These are phyloP conservation scores for Iphiclides podalirius DNA, from an alignment of 2,888 invertebrate species.

Conservation along the genomic window DNA sequence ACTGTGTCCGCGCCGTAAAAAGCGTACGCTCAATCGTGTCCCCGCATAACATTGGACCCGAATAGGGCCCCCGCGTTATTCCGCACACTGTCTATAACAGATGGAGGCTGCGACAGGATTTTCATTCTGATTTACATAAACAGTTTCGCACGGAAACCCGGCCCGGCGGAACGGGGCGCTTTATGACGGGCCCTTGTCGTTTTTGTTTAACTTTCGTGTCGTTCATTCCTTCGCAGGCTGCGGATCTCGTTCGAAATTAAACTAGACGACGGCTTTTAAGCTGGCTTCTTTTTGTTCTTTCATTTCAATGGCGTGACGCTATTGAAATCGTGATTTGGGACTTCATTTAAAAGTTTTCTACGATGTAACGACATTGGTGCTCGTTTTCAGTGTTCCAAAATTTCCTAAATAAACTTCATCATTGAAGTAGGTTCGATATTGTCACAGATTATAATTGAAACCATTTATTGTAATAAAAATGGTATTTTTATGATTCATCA, in stretches of 20 bases:
- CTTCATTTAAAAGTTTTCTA: too few species aligned
- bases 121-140: slow-evolving; percentile 59
- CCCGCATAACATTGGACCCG: slow-evolving; percentile 58
- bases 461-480: too few species aligned
- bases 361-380: too few species aligned
- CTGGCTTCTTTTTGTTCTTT: background rate
- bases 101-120: slow-evolving; percentile 49
- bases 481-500: too few species aligned
- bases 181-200: slow-evolving; percentile 37
- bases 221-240: slow-evolving; percentile 8
- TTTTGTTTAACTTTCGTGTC: slow-evolving; percentile 30
- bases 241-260: slow-evolving; percentile 22
- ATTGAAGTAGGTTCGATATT: too few species aligned
- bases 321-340: too few species aligned
- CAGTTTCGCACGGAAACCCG: slow-evolving; percentile 47
- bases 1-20: slow-evolving; percentile 70
- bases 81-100: slow-evolving; percentile 49
- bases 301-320: background rate
- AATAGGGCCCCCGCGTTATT: slow-evolving; percentile 58
- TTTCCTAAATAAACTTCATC: too few species aligned
- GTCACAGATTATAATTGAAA: too few species aligned
- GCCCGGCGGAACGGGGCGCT: slow-evolving; percentile 38
- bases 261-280: slow-evolving; percentile 7
- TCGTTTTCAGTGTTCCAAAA: too few species aligned
- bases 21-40: slow-evolving; percentile 62